These are phyloP conservation scores for Rhineura floridana DNA, from an alignment of 2,113 vertebrate species.

Conservation along the genomic window DNA sequence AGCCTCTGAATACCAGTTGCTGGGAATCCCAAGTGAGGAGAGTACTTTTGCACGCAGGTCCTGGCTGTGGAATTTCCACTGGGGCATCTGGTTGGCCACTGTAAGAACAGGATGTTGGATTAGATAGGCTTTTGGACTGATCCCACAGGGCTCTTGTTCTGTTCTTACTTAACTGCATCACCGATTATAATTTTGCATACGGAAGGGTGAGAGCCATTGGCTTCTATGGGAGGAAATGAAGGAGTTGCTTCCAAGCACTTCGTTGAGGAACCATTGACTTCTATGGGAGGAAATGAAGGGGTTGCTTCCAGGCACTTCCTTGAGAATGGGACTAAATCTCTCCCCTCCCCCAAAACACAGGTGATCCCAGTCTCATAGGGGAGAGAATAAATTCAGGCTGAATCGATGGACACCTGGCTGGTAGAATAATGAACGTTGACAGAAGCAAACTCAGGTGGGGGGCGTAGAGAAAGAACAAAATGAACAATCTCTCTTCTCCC, in stretches of 20 bases:
- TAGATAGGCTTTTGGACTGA: too few species aligned
- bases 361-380: neutral
- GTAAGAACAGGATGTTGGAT: too few species aligned
- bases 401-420: neutral
- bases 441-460: neutral
- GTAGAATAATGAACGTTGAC: neutral
- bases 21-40: too few species aligned
- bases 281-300: neutral
- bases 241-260: neutral
- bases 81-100: too few species aligned
- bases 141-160: neutral
- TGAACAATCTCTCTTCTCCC: neutral
- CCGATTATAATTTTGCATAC: neutral
- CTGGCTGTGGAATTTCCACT: too few species aligned
- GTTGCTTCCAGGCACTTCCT: neutral
- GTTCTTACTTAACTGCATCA: too few species aligned
- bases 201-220: neutral
- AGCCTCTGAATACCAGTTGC: too few species aligned
- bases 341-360: neutral
- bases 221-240: neutral
- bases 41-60: too few species aligned
- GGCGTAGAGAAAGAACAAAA: constrained; percentile 1
- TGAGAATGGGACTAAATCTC: neutral
- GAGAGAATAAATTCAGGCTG: neutral
- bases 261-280: neutral